Base-by-base conservation (phyloP, 2,888 invertebrate genomes). In the Phengaris alcon region DNA sequence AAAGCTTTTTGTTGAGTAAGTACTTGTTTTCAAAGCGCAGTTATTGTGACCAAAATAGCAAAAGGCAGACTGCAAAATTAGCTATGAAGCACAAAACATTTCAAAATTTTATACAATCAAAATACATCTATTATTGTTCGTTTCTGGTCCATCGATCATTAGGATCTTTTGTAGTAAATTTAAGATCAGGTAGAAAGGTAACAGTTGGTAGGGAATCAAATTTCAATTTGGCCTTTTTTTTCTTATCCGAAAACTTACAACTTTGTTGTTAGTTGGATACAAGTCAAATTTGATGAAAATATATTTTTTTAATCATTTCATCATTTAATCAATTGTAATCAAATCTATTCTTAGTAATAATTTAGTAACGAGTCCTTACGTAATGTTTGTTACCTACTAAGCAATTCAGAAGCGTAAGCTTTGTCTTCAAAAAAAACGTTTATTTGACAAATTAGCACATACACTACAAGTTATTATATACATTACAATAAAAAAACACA, bases 211-310 rank as follows among this genome's bases (percentile, higher is more conserved):
- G 4, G 15, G 59, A 59, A 10, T 59, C 59, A 59, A 59, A 59
- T 59, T 59, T 22, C 59, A 22, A 15, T n/a, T 10, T 3, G 22
- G 22, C 22, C 22, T 15, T 22, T 59, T 35, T 59, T 59, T 59
- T 59, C 59, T 22, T 10, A 59, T 59, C 59, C 59, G 59, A 59
- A 59, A 59, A 59, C 59, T 22, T 59, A 59, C 59, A 59, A 59
- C 22, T 46, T 46, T 46, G 46, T 46, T 22, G 59, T 59, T 59
- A 15, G 4, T 59, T 59, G 59, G n/a, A n/a, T 59, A 22, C 22
- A 22, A 22, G 22, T 22, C 22, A 22, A 22, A 22, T 22, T 22
- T 22, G 22, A 22, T 22, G 22, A 22, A 22, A 22, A 22, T 22
- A 22, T 22, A 59, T 15, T 59, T 59, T 59, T 59, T 22, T 4